These are phyloP conservation scores for Brenthis ino DNA, from an alignment of 2,888 invertebrate genomes.

Conservation along the genomic window DNA sequence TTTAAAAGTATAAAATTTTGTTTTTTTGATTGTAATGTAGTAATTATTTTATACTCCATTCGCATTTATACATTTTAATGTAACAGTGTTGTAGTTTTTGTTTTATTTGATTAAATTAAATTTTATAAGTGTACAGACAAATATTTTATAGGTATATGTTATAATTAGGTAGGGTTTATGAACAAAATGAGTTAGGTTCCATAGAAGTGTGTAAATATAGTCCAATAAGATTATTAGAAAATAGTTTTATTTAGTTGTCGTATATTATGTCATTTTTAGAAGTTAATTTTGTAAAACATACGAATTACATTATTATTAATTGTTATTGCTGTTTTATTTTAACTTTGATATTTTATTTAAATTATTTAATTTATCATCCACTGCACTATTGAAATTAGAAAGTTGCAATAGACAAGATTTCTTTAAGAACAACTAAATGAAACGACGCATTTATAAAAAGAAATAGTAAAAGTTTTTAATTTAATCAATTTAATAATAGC, in stretches of 20 bases:
- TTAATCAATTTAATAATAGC: not conserved
- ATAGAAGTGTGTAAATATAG: conserved; percentile 5
- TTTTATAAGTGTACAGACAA: conserved; percentile 13
- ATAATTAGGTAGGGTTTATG: not conserved
- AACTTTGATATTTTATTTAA: not conserved
- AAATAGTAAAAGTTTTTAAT: not conserved
- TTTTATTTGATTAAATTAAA: not conserved
- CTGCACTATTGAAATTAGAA: not conserved
- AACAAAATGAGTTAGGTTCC: conserved; percentile 7
- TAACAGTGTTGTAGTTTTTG: conserved; percentile 3
- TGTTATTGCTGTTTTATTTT: conserved; percentile 29
- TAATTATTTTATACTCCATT: not conserved
- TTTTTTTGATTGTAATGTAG: not conserved
- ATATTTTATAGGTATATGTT: conserved; percentile 14
- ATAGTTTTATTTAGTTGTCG: not conserved
- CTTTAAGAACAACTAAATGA: not conserved
- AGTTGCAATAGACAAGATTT: not conserved
- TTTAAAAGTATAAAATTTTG: not conserved
- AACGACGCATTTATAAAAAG: not conserved
- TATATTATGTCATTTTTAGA: not conserved
- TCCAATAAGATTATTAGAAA: not conserved
- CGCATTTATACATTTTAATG: conserved; percentile 1
- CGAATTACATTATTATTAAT: conserved; percentile 20
- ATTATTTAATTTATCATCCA: not conserved
- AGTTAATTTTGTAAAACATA: conserved; percentile 10